Evolutionary conservation across 92 coral and sea anemone species (phyloP), one percentile per base, ranked within the genome.

Genomic region (Bergia puertoricense): DNA sequence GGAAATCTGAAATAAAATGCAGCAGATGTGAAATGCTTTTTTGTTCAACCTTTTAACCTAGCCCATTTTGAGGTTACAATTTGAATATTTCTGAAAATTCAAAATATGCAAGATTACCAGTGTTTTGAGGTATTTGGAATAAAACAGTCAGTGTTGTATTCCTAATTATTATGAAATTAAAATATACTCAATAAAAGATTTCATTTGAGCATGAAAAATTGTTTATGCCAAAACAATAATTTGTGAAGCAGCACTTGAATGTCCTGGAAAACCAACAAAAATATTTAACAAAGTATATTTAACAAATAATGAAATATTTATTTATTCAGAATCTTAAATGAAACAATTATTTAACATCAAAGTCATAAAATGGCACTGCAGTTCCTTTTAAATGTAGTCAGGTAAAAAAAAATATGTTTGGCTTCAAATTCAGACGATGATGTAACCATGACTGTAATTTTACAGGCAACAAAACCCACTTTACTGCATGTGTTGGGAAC

Each of bases 31-130:
- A 75, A 20, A 75, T 75, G 45, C 8, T 41, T 41, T 75, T 11
- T 75, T 40, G n/a, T n/a, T 39, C 14, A 39, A 75, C 79, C 79
- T 38, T 39, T 74, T 37, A 22, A 74, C 22, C 20, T 8, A 37
- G 77, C 69, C 69, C 18, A 30, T 36, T 16, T 71, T 73, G 78
- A 74, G 78, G 78, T 74, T 13, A 75, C 79, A 75, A 75, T 75
- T 75, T 75, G 13, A 75, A 41, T 75, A 42, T 75, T 75, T 40
- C 16, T 22, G 10, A 42, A 40, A 75, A 75, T 75, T 41, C n/a
- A 8, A 75, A 75, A 41, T 40, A 75, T 75, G 79, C n/a, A 40
- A 75, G 51, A 41, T 23, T 16, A 20, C 69, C 8, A 4, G 69
- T 62, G 69, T 16, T 41, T 75, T n/a, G 20, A 37, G 20, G 5